Percentiles rank a stretch among this genome's conserved stretches.
These are phyloP conservation scores for Charina bottae DNA, from an alignment of 2,113 vertebrate genomes.

Conservation along the genomic window DNA sequence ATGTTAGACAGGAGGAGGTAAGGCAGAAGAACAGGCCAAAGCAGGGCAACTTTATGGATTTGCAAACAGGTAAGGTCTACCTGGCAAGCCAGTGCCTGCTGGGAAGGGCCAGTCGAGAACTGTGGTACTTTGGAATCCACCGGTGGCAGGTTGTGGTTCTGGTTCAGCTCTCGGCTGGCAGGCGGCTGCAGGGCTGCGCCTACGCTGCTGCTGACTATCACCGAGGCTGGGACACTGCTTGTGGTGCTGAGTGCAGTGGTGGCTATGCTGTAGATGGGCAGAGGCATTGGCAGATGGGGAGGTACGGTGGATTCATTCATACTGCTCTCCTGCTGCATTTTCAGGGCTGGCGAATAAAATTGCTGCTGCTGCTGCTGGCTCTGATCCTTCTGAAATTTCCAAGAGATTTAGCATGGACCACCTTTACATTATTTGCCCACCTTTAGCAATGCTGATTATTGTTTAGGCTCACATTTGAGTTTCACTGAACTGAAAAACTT, in stretches of 20 bases:
- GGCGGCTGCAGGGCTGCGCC: conserved; percentile 70
- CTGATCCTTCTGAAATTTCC: conserved; percentile 79
- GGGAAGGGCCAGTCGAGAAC: conserved; percentile 78
- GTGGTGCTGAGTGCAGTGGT: conserved; percentile 57
- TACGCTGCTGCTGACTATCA: conserved; percentile 89
- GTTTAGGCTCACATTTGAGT: not conserved
- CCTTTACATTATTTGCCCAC: not conserved
- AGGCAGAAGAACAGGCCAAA: conserved; percentile 65
- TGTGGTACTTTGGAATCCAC: conserved; percentile 67
- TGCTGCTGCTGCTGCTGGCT: conserved; percentile 68
- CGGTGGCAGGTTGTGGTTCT: conserved; percentile 72
- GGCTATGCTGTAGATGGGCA: conserved; percentile 61
- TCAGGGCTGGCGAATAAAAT: conserved; percentile 57
- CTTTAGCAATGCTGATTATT: not conserved
- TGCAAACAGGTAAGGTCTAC: conserved; percentile 73
- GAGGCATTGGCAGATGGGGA: conserved; percentile 67
- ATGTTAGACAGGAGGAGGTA: conserved; percentile 75
- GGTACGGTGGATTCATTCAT: conserved; percentile 76
- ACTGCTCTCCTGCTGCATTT: conserved; percentile 66
- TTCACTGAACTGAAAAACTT: not conserved
- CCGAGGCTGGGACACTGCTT: conserved; percentile 85
- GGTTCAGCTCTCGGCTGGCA: conserved; percentile 63
- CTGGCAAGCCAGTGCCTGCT: conserved; percentile 82
- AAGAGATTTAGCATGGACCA: conserved; percentile 59
- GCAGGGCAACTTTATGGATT: conserved; percentile 18